phyloP scores from a whole-genome alignment of 2,113 vertebrate genomes.

The Cettia cetti region DNA sequence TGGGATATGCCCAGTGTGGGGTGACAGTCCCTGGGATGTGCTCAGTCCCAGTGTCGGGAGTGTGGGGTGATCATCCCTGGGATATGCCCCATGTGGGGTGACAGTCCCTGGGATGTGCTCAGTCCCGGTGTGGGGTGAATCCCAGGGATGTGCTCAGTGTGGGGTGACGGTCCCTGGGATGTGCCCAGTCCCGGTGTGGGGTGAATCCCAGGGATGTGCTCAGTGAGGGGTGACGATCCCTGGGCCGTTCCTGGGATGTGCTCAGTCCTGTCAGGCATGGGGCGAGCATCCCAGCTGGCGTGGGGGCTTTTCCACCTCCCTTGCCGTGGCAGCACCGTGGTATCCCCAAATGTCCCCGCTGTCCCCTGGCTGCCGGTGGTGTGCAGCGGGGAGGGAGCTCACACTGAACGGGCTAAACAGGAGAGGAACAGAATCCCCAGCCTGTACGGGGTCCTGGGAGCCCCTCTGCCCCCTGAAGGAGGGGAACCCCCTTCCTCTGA shows the following conservation, averaged over 20 bases:
- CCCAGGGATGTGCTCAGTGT: too few relatives aligned
- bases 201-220: neutral
- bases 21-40: neutral
- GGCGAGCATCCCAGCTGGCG: fast-evolving
- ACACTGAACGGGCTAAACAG: fast-evolving
- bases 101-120: neutral
- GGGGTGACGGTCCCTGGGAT: neutral
- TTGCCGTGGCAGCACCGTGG: neutral
- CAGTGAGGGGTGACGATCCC: fast-evolving
- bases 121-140: too few relatives aligned
- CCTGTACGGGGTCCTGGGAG: neutral
- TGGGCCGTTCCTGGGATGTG: neutral
- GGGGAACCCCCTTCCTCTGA: neutral
- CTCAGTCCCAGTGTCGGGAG: fast-evolving
- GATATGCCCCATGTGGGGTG: too few relatives aligned
- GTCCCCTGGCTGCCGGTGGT: fast-evolving
- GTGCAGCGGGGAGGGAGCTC: neutral
- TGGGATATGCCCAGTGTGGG: neutral
- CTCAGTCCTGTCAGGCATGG: fast-evolving
- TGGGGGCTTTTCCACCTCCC: neutral
- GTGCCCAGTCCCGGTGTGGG: neutral
- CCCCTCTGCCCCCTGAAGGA: fast-evolving
- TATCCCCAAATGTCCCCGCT: neutral
- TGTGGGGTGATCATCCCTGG: fast-evolving
- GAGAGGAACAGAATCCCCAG: neutral